Evolutionary conservation across 2,888 invertebrate genomes (phyloP).

Genomic region (Merodon equestris): DNA sequence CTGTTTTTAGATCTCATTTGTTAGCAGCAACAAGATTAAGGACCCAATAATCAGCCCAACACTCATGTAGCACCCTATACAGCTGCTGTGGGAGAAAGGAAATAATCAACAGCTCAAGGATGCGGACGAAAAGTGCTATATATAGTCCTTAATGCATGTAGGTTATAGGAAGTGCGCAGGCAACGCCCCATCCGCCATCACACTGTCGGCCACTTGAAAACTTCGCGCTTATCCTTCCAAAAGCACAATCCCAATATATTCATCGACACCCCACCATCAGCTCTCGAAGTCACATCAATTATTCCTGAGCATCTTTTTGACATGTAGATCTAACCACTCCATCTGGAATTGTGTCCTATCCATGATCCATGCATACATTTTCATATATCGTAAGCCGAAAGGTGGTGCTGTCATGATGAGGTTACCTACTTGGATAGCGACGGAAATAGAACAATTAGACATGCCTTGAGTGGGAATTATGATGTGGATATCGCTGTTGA

Average conservation of each 20-base stretch:
- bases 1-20: no score
- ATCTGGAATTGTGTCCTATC: constrained; percentile 59
- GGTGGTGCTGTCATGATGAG: constrained; percentile 55
- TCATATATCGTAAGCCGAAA: constrained; percentile 60
- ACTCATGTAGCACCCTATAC: constrained; percentile 21
- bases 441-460: constrained; percentile 58
- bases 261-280: constrained; percentile 25
- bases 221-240: constrained; percentile 48
- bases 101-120: constrained; percentile 65
- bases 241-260: background rate
- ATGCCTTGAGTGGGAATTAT: constrained; percentile 55
- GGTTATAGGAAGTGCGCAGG: constrained; percentile 48
- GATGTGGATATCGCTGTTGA: constrained; percentile 55
- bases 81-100: constrained; percentile 19
- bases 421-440: constrained; percentile 32
- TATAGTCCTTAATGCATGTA: constrained; percentile 52
- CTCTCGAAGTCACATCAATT: constrained; percentile 59
- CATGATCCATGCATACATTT: constrained; percentile 27
- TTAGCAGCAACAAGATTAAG: no score
- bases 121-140: constrained; percentile 36
- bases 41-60: background rate
- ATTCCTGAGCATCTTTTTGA: constrained; percentile 59
- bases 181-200: constrained; percentile 4
- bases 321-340: constrained; percentile 59
- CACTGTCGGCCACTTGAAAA: constrained; percentile 42